Evolutionary conservation across 2,113 vertebrate genomes (phyloP).

Genomic region (Australoheros scitulus): DNA sequence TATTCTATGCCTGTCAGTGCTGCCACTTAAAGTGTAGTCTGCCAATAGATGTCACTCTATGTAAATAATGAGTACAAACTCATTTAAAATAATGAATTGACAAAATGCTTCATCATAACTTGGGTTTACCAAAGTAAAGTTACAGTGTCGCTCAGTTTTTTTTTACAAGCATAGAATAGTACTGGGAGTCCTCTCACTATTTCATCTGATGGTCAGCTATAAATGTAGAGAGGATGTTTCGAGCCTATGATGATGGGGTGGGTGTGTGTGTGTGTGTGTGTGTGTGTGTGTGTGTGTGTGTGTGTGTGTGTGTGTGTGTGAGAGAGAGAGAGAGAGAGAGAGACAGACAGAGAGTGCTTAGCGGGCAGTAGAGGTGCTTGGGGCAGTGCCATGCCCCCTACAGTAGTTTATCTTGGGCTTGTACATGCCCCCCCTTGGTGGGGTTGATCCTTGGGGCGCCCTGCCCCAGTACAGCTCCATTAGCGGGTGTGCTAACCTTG

Average conservation of each 20-base stretch:
- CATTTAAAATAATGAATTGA: conserved; percentile 13
- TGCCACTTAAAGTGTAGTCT: neutral
- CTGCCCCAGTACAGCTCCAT: conserved; percentile 82
- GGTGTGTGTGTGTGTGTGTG: conserved; percentile 17
- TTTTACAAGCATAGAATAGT: conserved; percentile 62
- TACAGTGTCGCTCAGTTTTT: conserved; percentile 52
- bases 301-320: neutral
- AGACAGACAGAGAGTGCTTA: conserved; percentile 64
- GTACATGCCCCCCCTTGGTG: conserved; percentile 77
- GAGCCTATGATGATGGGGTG: conserved; percentile 49
- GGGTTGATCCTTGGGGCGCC: conserved; percentile 79
- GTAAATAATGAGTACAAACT: neutral
- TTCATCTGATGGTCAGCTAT: conserved; percentile 76
- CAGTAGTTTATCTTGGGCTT: conserved; percentile 84
- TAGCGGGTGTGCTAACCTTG: conserved; percentile 91
- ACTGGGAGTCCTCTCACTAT: conserved; percentile 55
- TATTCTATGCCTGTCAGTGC: neutral
- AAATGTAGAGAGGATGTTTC: conserved; percentile 64
- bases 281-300: neutral
- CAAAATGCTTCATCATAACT: neutral
- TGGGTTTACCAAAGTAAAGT: conserved; percentile 26
- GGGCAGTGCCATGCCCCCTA: conserved; percentile 81
- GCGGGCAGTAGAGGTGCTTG: conserved; percentile 77
- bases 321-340: neutral
- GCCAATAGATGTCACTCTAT: neutral